Percentiles rank a stretch among this genome's conserved stretches.
Evolutionary conservation across 30 jellyfish, hydroid and myxozoan genomes (phyloP).

Genomic region (Aurelia coerulea): DNA sequence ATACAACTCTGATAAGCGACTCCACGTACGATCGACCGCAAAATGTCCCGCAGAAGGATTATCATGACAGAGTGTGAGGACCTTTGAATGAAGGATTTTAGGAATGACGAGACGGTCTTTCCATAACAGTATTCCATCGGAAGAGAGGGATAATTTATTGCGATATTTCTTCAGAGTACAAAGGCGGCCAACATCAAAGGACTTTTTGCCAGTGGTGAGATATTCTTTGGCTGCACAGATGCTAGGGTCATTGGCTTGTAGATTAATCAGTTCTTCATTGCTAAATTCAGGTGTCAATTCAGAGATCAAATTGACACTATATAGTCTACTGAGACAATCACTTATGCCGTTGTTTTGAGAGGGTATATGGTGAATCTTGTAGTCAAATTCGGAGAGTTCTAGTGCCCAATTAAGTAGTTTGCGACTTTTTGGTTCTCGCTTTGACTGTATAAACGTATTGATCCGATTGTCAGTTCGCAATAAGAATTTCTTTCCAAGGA

Average conservation of each 20-base stretch:
- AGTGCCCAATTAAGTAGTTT: conserved; percentile 30
- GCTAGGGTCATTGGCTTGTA: conserved; percentile 19
- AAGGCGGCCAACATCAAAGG: conserved; percentile 2
- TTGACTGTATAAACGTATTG: conserved; percentile 32
- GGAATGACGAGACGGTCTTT: conserved; percentile 18
- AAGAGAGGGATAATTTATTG: neutral
- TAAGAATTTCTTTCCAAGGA: conserved; percentile 19
- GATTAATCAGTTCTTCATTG: conserved; percentile 10
- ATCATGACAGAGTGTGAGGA: conserved; percentile 34
- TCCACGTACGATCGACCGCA: conserved; percentile 41
- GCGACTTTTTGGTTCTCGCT: conserved; percentile 24
- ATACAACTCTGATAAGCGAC: conserved; percentile 20
- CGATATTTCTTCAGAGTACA: neutral
- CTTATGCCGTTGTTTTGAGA: conserved; percentile 35
- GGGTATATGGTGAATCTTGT: conserved; percentile 26
- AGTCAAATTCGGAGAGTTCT: conserved; percentile 40
- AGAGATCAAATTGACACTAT: conserved; percentile 7
- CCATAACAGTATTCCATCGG: conserved; percentile 15
- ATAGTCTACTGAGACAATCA: conserved; percentile 24
- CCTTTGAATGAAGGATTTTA: conserved; percentile 9
- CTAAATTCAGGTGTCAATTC: conserved; percentile 28
- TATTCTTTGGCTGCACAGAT: conserved; percentile 26
- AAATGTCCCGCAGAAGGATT: conserved; percentile 48
- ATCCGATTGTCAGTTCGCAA: conserved; percentile 27
- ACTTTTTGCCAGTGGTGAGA: conserved; percentile 12